Percentiles rank a stretch among this genome's conserved stretches.
Evolutionary conservation across 2,113 vertebrate species (phyloP).

Genomic region (Aegotheles bennettii): DNA sequence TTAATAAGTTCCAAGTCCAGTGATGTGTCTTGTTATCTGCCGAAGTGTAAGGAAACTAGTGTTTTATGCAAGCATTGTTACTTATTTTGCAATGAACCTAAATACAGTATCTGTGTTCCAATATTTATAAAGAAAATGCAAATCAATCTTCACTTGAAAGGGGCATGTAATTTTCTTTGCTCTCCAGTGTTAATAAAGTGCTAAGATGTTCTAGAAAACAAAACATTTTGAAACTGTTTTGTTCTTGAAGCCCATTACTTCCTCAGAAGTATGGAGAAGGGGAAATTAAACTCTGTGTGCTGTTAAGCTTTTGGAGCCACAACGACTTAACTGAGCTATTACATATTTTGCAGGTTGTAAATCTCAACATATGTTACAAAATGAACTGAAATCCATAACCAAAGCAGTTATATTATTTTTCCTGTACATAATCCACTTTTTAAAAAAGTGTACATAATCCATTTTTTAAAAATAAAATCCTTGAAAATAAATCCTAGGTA

Average conservation of each 20-base stretch:
- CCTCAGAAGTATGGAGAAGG: neutral
- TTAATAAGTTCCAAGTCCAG: neutral
- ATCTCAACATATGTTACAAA: neutral
- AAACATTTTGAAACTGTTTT: neutral
- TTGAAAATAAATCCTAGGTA: neutral
- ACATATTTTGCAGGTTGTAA: neutral
- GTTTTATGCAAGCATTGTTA: neutral
- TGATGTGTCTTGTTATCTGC: neutral
- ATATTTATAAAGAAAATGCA: neutral
- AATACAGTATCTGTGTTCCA: neutral
- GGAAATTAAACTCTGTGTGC: neutral
- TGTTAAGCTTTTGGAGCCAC: neutral
- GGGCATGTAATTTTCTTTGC: neutral
- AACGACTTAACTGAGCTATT: neutral
- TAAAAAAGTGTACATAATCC: neutral
- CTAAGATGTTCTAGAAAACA: neutral
- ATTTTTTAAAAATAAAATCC: neutral
- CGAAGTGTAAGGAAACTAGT: neutral
- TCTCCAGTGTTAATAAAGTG: neutral
- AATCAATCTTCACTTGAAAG: neutral
- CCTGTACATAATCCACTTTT: neutral
- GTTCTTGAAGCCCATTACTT: neutral
- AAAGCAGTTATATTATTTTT: neutral
- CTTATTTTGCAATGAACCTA: neutral
- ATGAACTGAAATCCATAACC: neutral